Evolutionary conservation across 2,888 invertebrate species (phyloP).

Genomic region (Tuta absoluta): DNA sequence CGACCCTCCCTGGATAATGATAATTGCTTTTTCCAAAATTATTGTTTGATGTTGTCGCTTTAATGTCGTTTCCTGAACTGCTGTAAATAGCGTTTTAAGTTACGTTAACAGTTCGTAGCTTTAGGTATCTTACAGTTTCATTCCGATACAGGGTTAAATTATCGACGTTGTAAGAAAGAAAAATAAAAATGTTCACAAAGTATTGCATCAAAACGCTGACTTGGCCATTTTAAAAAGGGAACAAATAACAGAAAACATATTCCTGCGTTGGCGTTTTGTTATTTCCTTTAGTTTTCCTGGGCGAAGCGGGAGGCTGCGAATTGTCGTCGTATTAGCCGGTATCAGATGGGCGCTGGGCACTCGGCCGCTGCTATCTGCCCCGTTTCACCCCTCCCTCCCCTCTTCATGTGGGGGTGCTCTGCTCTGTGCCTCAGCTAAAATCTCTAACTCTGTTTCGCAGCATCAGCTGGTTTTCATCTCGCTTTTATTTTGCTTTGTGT

Average conservation of each 20-base stretch:
- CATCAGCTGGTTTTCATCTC: slow-evolving; percentile 36
- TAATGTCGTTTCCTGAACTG: slow-evolving; percentile 62
- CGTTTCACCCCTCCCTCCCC: slow-evolving; percentile 35
- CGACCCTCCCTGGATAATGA: slow-evolving; percentile 77
- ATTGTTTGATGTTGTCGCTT: slow-evolving; percentile 79
- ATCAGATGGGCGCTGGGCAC: slow-evolving; percentile 60
- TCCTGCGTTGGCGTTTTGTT: slow-evolving; percentile 16
- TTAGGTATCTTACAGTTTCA: slow-evolving; percentile 30
- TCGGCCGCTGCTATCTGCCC: slow-evolving; percentile 39
- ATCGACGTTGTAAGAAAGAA: background rate
- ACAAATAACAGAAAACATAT: background rate
- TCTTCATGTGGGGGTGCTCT: slow-evolving; percentile 31
- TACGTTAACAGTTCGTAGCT: slow-evolving; percentile 63
- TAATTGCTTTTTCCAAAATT: slow-evolving; percentile 80
- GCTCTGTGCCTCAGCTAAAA: slow-evolving; percentile 37
- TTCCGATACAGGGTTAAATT: no score
- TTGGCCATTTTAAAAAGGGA: background rate
- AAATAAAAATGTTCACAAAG: background rate
- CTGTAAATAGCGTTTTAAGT: slow-evolving; percentile 58
- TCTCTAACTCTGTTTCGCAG: slow-evolving; percentile 48
- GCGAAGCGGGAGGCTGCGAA: slow-evolving; percentile 62
- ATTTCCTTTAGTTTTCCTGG: slow-evolving; percentile 30
- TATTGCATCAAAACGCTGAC: background rate
- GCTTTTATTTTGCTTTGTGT: slow-evolving; percentile 26
- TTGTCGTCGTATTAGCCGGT: slow-evolving; percentile 69